Base-by-base conservation (phyloP, 2,797 vertebrate species). In the Aldrovandia affinis region DNA sequence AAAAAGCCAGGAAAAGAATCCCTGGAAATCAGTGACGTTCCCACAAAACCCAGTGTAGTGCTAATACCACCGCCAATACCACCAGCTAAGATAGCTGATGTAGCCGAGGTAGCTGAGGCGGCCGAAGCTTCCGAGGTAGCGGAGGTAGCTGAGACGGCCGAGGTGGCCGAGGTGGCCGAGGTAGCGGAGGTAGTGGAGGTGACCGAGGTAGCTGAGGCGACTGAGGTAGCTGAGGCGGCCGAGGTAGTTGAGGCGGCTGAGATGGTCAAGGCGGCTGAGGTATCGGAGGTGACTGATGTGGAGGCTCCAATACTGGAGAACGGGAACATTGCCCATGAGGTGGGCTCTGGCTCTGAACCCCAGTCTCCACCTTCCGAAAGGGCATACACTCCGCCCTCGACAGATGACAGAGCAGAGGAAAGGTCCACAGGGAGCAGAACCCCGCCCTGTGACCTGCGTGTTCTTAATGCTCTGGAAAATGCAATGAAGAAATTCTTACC, bases 381-480 rank as follows among this genome's bases (percentile, higher is more conserved):
- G 14, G 61, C 86, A 0, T 36, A 87, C 83, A 91, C 93, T 0
- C 84, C 90, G 0, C 84, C 94, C 28, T 92, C 90, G 0, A 86
- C 65, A 78, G 87, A 96, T 84, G 92, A 88, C 54, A 92, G 93
- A 80, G 93, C 93, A 0, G 93, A 89, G 84, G 94, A 94, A 86
- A 90, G 88, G 90, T 84, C 2, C 80, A 85, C 90, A 0, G 89
- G 75, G 33, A 95, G 89, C 68, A 91, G 2, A 86, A 86, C 55
- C 0, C 0, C 65, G 9, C 25, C 88, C 0, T 86, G 80, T 63
- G 95, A 95, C 86, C 89, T 80, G 42, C 93, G 94, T 85, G 86
- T 96, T 78, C 81, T 95, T 10, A 90, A 77, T 0, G 92, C 94
- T 83, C 88, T 96, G 83, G 92, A 95, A 86, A 95, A 93, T 78